Evolutionary conservation across 1,140 invertebrate species (phyloP).

Genomic region (Leptinotarsa undecemlineata): DNA sequence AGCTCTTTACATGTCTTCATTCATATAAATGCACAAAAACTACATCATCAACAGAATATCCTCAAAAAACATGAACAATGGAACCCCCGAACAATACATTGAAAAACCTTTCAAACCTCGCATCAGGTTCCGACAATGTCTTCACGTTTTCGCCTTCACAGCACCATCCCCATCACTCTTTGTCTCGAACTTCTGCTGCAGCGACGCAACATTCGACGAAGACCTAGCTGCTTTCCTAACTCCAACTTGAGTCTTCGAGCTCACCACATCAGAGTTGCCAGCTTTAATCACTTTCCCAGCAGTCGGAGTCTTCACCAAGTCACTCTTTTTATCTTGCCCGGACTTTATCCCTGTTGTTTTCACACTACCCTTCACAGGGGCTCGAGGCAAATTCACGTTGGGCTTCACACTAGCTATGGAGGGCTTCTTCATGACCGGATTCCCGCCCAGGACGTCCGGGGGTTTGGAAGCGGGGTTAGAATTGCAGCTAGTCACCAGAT

Average conservation of each 20-base stretch:
- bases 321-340: constrained; percentile 44
- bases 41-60: no score
- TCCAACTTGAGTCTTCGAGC: constrained; percentile 54
- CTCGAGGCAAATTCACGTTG: constrained; percentile 41
- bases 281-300: constrained; percentile 46
- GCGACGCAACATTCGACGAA: constrained; percentile 70
- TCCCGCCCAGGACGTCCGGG: constrained; percentile 63
- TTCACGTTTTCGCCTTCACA: constrained; percentile 33
- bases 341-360: constrained; percentile 41
- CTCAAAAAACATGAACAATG: no score
- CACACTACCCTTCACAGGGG: constrained; percentile 35
- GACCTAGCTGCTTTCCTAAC: constrained; percentile 57
- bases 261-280: constrained; percentile 44
- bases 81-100: neutral
- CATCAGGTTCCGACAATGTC: neutral
- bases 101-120: constrained; percentile 18
- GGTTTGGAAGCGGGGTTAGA: constrained; percentile 60
- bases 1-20: no score
- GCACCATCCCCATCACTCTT: constrained; percentile 32
- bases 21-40: no score
- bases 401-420: constrained; percentile 40
- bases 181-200: constrained; percentile 75
- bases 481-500: constrained; percentile 71
- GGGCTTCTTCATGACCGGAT: constrained; percentile 39
- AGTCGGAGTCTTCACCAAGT: constrained; percentile 45